phyloP scores from a whole-genome alignment of 2,888 invertebrate genomes.

The Cantharis lateralis region DNA sequence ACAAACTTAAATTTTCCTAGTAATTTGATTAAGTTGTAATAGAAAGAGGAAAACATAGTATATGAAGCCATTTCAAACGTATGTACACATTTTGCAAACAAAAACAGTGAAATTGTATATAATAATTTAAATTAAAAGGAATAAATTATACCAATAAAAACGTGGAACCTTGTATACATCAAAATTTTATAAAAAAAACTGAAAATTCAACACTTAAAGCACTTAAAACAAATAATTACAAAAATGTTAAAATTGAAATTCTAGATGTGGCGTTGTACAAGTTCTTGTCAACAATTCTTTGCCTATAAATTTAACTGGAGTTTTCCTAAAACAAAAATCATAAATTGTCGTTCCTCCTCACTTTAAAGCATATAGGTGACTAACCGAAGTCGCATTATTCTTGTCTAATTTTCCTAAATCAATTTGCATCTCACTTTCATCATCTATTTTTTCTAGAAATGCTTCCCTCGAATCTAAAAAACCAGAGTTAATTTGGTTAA shows the following conservation, averaged over 20 bases:
- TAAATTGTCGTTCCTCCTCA: not conserved
- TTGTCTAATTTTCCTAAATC: slow-evolving; percentile 14
- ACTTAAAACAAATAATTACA: not conserved
- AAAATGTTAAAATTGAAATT: not conserved
- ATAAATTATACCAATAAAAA: not conserved
- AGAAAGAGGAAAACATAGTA: not conserved
- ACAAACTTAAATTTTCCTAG: not conserved
- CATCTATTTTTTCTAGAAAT: slow-evolving; percentile 42
- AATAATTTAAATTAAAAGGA: not conserved
- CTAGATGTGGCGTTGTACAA: not conserved
- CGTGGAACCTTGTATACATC: not conserved
- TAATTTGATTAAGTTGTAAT: not conserved
- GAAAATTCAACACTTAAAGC: not conserved
- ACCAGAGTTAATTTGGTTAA: slow-evolving; percentile 10
- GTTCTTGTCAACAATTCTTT: not conserved
- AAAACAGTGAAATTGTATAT: not conserved
- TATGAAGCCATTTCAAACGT: not conserved
- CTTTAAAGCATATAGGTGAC: not conserved
- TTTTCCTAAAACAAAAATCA: not conserved
- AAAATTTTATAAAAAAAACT: not conserved
- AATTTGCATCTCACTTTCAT: slow-evolving; percentile 35
- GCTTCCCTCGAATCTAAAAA: slow-evolving; percentile 46
- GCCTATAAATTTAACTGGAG: not conserved
- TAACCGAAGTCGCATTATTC: not conserved
- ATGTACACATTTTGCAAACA: not conserved